Conservation (phyloP, 2,888 invertebrate species). For the Heteropelma amictum region DNA sequence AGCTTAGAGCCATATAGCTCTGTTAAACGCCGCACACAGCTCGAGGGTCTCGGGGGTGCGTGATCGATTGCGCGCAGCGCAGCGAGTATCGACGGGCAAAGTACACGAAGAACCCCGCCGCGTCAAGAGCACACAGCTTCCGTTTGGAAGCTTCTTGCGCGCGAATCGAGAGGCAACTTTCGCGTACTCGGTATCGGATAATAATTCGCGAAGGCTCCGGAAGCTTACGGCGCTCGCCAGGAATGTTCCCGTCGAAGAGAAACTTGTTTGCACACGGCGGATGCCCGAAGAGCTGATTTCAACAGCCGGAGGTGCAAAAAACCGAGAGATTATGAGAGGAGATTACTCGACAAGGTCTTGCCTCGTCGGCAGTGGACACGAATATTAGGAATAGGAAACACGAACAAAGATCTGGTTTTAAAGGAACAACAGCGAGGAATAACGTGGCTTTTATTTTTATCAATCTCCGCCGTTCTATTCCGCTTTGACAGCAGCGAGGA, state of each 20-base stretch:
- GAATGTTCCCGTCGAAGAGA: slow-evolving; percentile 2
- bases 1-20: slow-evolving; percentile 19
- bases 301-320: not conserved
- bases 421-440: too few relatives aligned
- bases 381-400: too few relatives aligned
- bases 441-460: too few relatives aligned
- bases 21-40: slow-evolving; percentile 15
- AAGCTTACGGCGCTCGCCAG: not conserved
- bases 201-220: slow-evolving; percentile 48
- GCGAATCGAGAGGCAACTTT: slow-evolving; percentile 13
- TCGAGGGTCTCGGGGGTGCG: slow-evolving; percentile 56
- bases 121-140: too few relatives aligned
- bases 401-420: too few relatives aligned
- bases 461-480: too few relatives aligned
- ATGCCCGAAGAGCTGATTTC: not conserved
- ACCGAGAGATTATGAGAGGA: slow-evolving; percentile 2
- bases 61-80: slow-evolving; percentile 59
- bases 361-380: not conserved
- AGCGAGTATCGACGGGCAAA: slow-evolving; percentile 53
- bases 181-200: slow-evolving; percentile 1
- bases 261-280: not conserved
- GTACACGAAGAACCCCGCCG: not conserved
- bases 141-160: slow-evolving; percentile 1
- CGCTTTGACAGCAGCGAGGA: too few relatives aligned
- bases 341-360: too few relatives aligned